phyloP scores from a whole-genome alignment of 2,888 invertebrate species.

The Suillia variegata region DNA sequence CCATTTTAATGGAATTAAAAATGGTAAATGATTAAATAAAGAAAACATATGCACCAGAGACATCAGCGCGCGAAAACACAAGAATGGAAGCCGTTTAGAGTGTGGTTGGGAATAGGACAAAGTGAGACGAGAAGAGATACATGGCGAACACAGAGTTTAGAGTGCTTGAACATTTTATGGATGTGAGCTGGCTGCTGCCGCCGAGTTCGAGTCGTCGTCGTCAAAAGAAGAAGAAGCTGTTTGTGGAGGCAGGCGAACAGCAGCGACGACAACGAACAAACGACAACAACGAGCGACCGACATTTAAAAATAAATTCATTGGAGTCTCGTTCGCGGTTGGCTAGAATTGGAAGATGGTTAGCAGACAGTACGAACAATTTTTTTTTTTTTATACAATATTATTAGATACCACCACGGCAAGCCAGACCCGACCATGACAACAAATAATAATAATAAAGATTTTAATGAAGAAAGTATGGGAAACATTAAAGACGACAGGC shows the following conservation, averaged over 20 bases:
- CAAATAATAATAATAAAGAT: conserved; percentile 34
- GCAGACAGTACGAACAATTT: too few relatives aligned
- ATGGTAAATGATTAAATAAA: conserved; percentile 49
- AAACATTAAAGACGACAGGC: conserved; percentile 13
- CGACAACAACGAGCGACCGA: background rate
- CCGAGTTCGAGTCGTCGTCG: too few relatives aligned
- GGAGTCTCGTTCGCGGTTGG: background rate
- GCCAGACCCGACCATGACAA: conserved; percentile 29
- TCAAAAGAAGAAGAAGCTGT: conserved; percentile 13
- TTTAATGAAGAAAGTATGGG: conserved; percentile 25
- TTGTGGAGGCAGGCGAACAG: background rate
- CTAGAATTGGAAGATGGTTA: too few relatives aligned
- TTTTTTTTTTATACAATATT: too few relatives aligned
- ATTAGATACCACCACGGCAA: conserved; percentile 32
- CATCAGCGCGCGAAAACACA: too few relatives aligned
- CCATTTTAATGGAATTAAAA: conserved; percentile 51
- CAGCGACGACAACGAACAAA: background rate
- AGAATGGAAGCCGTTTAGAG: too few relatives aligned
- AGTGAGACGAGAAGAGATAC: too few relatives aligned
- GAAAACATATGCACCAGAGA: conserved; percentile 20
- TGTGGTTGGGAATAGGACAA: too few relatives aligned
- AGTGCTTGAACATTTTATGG: too few relatives aligned
- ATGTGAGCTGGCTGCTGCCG: too few relatives aligned
- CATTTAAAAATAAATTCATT: background rate
- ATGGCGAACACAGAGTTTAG: too few relatives aligned